phyloP scores from a whole-genome alignment of 1,140 invertebrate species.

The Teleopsis dalmanni region DNA sequence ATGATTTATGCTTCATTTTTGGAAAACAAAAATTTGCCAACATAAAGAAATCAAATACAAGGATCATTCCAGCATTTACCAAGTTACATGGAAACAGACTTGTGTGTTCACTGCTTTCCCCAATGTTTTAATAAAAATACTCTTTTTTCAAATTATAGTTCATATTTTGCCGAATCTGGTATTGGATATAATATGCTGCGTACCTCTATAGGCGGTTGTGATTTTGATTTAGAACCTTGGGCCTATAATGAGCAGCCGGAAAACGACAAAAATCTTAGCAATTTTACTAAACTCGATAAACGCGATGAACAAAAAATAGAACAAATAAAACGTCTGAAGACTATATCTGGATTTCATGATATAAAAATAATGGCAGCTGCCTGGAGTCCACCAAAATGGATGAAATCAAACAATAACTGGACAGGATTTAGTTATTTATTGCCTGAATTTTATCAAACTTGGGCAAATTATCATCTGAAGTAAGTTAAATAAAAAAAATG shows the following conservation, averaged over 20 bases:
- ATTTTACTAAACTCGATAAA: conserved; percentile 50
- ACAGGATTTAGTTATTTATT: conserved; percentile 53
- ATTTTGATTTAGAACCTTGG: conserved; percentile 60
- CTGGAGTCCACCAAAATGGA: conserved; percentile 87
- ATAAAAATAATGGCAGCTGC: conserved; percentile 58
- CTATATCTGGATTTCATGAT: conserved; percentile 16
- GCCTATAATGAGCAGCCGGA: conserved; percentile 50
- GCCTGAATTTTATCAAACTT: conserved; percentile 64
- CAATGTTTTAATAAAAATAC: background rate
- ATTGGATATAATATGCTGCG: conserved; percentile 68
- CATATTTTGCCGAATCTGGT: conserved; percentile 54
- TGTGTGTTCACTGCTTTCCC: too few relatives aligned
- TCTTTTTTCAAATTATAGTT: conserved; percentile 29
- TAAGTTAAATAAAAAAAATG: conserved; percentile 27
- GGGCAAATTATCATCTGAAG: conserved; percentile 73
- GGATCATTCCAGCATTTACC: too few relatives aligned
- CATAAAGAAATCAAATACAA: too few relatives aligned
- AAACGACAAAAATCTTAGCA: conserved; percentile 56
- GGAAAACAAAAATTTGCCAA: too few relatives aligned
- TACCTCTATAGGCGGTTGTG: conserved; percentile 75
- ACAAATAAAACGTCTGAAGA: conserved; percentile 31
- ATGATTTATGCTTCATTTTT: too few relatives aligned
- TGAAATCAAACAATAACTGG: conserved; percentile 74
- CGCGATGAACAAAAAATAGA: conserved; percentile 29
- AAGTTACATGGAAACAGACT: too few relatives aligned